These are phyloP conservation scores for Emys orbicularis DNA, from an alignment of 2,797 vertebrate species.

Conservation along the genomic window DNA sequence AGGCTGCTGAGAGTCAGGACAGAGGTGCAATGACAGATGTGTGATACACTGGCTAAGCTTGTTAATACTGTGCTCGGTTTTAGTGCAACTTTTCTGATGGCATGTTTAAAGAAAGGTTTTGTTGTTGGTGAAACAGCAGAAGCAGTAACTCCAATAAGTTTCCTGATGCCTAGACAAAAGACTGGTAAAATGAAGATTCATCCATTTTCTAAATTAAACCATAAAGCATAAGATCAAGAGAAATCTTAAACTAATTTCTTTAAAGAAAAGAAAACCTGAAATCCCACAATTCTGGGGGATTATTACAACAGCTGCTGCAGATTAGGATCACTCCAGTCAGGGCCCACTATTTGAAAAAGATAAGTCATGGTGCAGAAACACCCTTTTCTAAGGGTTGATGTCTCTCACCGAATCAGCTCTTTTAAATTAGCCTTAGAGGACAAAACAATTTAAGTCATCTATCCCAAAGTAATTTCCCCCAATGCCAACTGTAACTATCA, in stretches of 20 bases:
- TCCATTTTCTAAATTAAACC: not conserved
- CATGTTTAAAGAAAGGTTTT: not conserved
- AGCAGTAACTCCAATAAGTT: not conserved
- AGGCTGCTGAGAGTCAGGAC: not conserved
- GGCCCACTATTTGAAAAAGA: not conserved
- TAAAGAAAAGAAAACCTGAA: not conserved
- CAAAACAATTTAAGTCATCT: not conserved
- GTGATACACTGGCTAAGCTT: constrained; percentile 4
- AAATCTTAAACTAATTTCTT: not conserved
- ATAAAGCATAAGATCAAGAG: not conserved
- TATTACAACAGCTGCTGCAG: not conserved
- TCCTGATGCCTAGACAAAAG: not conserved
- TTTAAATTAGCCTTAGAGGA: not conserved
- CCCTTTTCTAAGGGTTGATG: constrained; percentile 12
- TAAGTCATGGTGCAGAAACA: not conserved
- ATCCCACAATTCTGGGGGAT: not conserved
- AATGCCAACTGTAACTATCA: not conserved
- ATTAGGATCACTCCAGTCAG: not conserved
- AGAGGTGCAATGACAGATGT: not conserved
- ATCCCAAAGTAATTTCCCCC: not conserved
- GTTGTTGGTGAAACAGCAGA: not conserved
- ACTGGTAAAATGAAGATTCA: not conserved
- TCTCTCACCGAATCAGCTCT: constrained; percentile 31
- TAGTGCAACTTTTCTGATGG: not conserved
- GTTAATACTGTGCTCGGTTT: not conserved